Evolutionary conservation across 2,888 invertebrate species (phyloP), one percentile per base, ranked within the genome.

Genomic region (Heliconius sara): DNA sequence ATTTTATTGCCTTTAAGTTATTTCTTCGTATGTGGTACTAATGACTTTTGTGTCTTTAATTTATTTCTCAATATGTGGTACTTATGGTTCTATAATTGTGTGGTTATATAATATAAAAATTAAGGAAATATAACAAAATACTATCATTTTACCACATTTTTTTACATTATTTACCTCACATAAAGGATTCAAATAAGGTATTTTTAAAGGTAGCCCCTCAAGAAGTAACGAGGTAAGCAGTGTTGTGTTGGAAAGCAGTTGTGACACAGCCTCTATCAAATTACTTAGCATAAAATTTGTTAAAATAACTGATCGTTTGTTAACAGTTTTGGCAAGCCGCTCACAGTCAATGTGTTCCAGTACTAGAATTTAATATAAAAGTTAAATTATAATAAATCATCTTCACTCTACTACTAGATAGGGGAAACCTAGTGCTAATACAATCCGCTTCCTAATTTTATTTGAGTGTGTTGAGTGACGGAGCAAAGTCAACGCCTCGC

Each of bases 281-380:
- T 96, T 96, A 80, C 95, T 96, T 75, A 97, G 91, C 86, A 98
- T 95, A 85, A 96, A 97, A 82, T 97, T 96, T 0, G 97, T 97
- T 78, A 96, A 95, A 19, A 97, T 94, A 0, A 96, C 96, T 1
- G 97, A 96, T 9, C 96, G 94, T 83, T 96, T 96, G 80, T 95
- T 95, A 84, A 96, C 96, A 0, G 96, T 96, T 83, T 96, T 96
- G 1, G 96, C 97, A 70, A 96, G 85, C 9, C 96, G 91, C 81
- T 96, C 96, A 83, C 96, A 95, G 85, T 95, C 95, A 84, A 96
- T 95, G 82, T 96, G 95, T 84, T 95, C 95, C 83, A 93, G 88
- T 63, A 95, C 95, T 95, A 65, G 13, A 65, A 76, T 65, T 63
- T 39, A 25, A 66, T 66, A n/a, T 16, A 71, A 57, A 30, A 67